Evolutionary conservation across 1,140 invertebrate species (phyloP).

Genomic region (Drusus annulatus): DNA sequence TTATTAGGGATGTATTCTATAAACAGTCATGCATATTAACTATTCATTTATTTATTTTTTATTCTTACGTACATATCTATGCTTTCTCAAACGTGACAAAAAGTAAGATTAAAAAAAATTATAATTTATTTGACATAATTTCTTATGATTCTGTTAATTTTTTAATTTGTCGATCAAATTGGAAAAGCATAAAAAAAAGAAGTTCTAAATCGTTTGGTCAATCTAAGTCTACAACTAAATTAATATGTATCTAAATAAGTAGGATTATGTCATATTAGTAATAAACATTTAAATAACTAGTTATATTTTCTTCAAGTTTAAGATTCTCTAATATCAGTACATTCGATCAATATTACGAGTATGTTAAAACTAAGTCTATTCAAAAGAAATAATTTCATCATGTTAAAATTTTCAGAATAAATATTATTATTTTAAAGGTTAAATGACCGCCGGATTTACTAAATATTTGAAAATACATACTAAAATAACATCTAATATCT

Average conservation of each 20-base stretch:
- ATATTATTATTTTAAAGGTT: neutral
- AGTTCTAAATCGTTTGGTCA: conserved; percentile 26
- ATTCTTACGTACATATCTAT: neutral
- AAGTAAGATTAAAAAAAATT: neutral
- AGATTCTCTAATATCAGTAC: conserved; percentile 26
- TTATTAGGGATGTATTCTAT: neutral
- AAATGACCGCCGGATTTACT: too few species aligned
- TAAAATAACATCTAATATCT: too few species aligned
- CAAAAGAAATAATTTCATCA: too few species aligned
- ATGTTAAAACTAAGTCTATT: neutral
- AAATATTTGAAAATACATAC: too few species aligned
- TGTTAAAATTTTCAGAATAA: neutral
- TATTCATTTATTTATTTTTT: neutral
- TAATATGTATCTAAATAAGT: neutral
- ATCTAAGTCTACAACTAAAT: conserved; percentile 24
- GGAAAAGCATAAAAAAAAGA: neutral
- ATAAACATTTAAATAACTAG: neutral
- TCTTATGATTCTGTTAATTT: neutral
- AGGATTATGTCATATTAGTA: conserved; percentile 23
- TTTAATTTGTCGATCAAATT: neutral
- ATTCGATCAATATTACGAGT: conserved; percentile 21
- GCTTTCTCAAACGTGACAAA: neutral
- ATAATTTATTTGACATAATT: neutral
- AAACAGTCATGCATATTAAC: neutral
- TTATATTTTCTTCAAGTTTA: neutral